A percentile compares a stretch with the other conserved stretches of the same genome.
These are phyloP conservation scores for Austrolebias charrua DNA, from an alignment of 2,797 vertebrate genomes.

Conservation along the genomic window DNA sequence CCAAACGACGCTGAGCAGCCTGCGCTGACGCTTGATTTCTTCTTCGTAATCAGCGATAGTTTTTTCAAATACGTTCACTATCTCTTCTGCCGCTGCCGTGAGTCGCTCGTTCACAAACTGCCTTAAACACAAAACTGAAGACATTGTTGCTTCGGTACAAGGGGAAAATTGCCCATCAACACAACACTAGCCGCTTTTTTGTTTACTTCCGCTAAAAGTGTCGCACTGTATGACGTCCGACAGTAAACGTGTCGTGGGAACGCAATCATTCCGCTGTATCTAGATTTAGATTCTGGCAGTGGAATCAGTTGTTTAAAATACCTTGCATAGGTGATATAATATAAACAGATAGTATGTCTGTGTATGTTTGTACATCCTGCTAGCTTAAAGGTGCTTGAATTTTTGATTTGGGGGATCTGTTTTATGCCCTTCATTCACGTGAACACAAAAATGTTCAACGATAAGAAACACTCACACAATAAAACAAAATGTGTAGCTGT, in stretches of 20 bases:
- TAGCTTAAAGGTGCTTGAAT: too few relatives aligned
- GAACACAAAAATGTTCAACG: too few relatives aligned
- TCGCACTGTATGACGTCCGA: slow-evolving; percentile 7
- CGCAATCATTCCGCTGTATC: neutral
- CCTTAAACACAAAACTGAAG: slow-evolving; percentile 5
- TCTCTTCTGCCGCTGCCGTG: slow-evolving; percentile 36
- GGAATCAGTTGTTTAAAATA: too few relatives aligned
- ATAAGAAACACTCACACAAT: too few relatives aligned
- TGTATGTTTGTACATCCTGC: too few relatives aligned
- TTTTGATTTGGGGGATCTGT: too few relatives aligned
- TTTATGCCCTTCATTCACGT: too few relatives aligned
- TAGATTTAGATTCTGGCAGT: too few relatives aligned
- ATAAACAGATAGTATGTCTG: too few relatives aligned
- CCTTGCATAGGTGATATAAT: too few relatives aligned
- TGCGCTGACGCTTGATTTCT: slow-evolving; percentile 34
- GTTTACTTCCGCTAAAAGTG: slow-evolving; percentile 12
- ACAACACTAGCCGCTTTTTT: slow-evolving; percentile 1
- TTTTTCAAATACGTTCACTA: slow-evolving; percentile 28
- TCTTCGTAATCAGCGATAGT: slow-evolving; percentile 32
- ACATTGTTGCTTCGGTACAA: slow-evolving; percentile 4
- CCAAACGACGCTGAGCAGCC: slow-evolving; percentile 21
- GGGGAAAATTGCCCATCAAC: neutral
- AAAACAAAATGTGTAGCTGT: too few relatives aligned
- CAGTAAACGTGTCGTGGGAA: too few relatives aligned
- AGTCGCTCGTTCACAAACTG: slow-evolving; percentile 41